These are phyloP conservation scores for Myotis lucifugus DNA, from an alignment of 2,113 vertebrate genomes.

Conservation along the genomic window DNA sequence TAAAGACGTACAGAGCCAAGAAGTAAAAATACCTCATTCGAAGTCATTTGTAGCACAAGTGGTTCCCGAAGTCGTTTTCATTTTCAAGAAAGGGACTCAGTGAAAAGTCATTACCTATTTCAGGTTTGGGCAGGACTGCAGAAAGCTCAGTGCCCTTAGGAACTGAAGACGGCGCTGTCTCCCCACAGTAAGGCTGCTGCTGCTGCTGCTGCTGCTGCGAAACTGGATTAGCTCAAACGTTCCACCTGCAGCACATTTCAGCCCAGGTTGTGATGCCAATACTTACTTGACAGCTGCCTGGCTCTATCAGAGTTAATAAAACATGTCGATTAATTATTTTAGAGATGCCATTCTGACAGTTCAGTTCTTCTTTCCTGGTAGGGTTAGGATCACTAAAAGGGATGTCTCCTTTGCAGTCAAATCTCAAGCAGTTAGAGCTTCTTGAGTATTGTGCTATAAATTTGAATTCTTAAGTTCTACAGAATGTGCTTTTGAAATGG, in stretches of 20 bases:
- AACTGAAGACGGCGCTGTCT: conserved; percentile 92
- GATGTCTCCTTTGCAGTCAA: conserved; percentile 79
- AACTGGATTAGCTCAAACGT: conserved; percentile 62
- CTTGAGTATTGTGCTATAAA: neutral
- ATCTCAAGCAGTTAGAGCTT: conserved; percentile 16
- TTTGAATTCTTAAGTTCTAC: conserved; percentile 62
- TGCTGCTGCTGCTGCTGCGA: conserved; percentile 48
- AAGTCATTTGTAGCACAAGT: neutral
- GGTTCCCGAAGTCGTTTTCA: neutral
- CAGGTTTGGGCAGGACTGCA: neutral
- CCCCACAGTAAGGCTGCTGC: conserved; percentile 68
- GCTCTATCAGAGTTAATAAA: conserved; percentile 82
- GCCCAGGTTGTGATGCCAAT: conserved; percentile 80
- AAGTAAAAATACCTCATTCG: neutral
- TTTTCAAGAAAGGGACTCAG: neutral
- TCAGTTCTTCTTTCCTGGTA: conserved; percentile 87
- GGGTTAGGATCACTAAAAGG: conserved; percentile 81
- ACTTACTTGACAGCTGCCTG: conserved; percentile 78
- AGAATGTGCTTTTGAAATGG: conserved; percentile 60
- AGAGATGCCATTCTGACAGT: conserved; percentile 85
- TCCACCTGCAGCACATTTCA: conserved; percentile 82
- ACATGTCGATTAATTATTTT: conserved; percentile 86
- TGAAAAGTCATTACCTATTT: neutral
- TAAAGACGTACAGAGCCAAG: neutral
- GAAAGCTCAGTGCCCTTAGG: neutral